Conservation (phyloP, 2,113 vertebrate species). For the Oncorhynchus keta region DNA sequence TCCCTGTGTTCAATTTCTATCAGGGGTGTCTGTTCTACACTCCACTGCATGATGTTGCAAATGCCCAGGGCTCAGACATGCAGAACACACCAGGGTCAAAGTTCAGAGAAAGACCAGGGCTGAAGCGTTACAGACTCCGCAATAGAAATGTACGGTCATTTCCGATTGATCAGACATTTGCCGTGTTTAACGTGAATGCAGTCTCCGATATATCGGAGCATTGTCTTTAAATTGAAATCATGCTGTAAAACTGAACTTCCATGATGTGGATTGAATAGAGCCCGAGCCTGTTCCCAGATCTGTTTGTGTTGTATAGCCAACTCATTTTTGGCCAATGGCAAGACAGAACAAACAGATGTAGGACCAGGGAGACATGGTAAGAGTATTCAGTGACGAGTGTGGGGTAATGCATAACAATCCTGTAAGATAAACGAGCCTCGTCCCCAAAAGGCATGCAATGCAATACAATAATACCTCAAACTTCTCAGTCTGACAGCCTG, state of each 20-base stretch:
- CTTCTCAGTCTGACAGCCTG: slow-evolving; percentile 46
- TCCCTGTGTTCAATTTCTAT: slow-evolving; percentile 9
- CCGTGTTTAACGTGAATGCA: neutral
- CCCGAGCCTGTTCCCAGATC: too few relatives aligned
- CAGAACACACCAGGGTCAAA: slow-evolving; percentile 28
- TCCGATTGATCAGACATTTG: neutral
- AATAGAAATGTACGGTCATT: too few relatives aligned
- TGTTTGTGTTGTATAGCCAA: too few relatives aligned
- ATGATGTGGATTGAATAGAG: too few relatives aligned
- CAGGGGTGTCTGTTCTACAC: neutral
- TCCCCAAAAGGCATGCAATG: slow-evolving; percentile 25
- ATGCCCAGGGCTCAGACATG: slow-evolving; percentile 21
- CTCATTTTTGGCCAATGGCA: too few relatives aligned
- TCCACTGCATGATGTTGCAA: slow-evolving; percentile 5
- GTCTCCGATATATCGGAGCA: too few relatives aligned
- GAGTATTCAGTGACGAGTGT: neutral
- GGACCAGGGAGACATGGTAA: too few relatives aligned
- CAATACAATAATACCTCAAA: slow-evolving; percentile 39
- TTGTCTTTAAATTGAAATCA: too few relatives aligned
- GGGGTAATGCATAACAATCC: neutral
- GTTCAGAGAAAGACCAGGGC: neutral
- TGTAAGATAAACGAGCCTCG: slow-evolving; percentile 9
- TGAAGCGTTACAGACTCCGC: too few relatives aligned
- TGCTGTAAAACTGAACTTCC: too few relatives aligned
- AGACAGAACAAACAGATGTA: too few relatives aligned